Conservation (phyloP, 37 sponge, comb jelly and placozoan species). For the Halichondria panicea region DNA sequence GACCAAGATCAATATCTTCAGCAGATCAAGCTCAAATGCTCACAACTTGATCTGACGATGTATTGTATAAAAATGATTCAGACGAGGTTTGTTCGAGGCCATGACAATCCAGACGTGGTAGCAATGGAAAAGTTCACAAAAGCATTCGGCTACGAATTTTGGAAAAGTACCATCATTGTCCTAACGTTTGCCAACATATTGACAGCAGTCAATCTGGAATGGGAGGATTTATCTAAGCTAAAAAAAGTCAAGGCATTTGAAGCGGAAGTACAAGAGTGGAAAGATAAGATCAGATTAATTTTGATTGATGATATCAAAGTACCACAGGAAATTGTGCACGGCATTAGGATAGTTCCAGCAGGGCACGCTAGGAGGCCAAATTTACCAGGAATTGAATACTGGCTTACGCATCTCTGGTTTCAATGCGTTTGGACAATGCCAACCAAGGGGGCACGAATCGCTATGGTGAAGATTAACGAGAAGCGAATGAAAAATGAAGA, state of each 20-base stretch:
- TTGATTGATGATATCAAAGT: not conserved
- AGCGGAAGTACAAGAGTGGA: not conserved
- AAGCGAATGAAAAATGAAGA: too few relatives aligned
- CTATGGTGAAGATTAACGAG: slow-evolving; percentile 2
- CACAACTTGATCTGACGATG: slow-evolving; percentile 1
- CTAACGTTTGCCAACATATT: slow-evolving; percentile 7
- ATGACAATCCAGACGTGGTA: not conserved
- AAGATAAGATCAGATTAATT: not conserved
- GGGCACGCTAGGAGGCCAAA: not conserved
- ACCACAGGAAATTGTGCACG: not conserved
- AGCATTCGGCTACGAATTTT: not conserved
- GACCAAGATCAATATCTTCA: not conserved
- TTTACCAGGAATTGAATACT: not conserved
- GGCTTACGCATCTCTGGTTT: slow-evolving; percentile 5
- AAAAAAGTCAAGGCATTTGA: not conserved
- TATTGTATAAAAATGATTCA: not conserved
- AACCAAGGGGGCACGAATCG: not conserved
- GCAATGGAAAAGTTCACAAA: slow-evolving; percentile 11
- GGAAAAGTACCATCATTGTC: slow-evolving; percentile 1
- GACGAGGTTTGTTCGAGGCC: not conserved
- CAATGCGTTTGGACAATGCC: not conserved
- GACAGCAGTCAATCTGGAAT: not conserved
- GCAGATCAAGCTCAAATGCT: not conserved
- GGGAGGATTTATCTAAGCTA: not conserved
- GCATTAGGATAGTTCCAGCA: not conserved